Evolutionary conservation across 2,113 vertebrate species (phyloP), one percentile per base, ranked within the genome.

Genomic region (Phaethon lepturus): DNA sequence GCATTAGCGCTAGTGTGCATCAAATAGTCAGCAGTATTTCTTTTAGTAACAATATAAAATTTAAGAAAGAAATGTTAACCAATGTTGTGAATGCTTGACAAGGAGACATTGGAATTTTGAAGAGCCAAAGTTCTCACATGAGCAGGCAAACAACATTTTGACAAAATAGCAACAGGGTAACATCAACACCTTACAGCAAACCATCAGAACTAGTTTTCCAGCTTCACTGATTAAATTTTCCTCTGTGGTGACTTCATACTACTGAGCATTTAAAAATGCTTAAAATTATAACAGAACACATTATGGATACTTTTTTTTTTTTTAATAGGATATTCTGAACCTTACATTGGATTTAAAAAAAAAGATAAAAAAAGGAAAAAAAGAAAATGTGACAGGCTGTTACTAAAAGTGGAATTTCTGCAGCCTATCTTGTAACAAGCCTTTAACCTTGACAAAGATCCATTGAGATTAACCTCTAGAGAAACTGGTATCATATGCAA

Each of bases 371-470:
- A 35, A n/a, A 20, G 7, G 10, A 3, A 52, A 28, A 23, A 40
- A 74, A 28, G 11, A 68, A 77, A 66, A 31, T 3, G 4, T 62
- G 28, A 20, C 25, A 89, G 23, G 11, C 6, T 80, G 10, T 50
- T 93, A 64, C 26, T 52, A 55, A 49, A 31, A 79, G 29, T 58
- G 63, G 6, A 13, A 60, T 89, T 97, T 93, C 56, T 91, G 33
- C 31, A 62, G 53, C 67, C 53, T 86, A 7, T 66, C 22, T n/a
- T 79, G 13, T n/a, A 67, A 40, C 56, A 95, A 93, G 68, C 38
- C 44, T 94, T 90, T 95, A 97, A 95, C 94, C 94, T 97, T 97
- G 88, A 94, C 66, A 90, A 88, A 94, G 71, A 93, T 75, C 75
- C 55, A 50, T 13, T 59, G 84, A 95, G 64, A 96, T 90, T 88